These are phyloP conservation scores for Polymixis lichenea DNA, from an alignment of 2,888 invertebrate species.

Conservation along the genomic window DNA sequence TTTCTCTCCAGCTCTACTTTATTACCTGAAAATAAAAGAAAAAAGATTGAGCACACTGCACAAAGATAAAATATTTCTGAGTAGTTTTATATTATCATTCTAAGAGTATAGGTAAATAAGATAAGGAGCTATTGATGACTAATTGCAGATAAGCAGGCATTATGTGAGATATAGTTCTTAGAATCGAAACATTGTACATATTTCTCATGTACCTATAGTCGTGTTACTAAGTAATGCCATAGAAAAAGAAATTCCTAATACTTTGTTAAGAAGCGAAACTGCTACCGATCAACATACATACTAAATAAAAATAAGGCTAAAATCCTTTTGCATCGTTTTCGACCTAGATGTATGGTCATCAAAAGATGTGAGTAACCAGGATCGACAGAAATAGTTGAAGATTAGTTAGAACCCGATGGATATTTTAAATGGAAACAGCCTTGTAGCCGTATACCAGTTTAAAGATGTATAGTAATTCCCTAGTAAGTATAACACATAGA, in stretches of 20 bases:
- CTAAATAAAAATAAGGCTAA: too few relatives aligned
- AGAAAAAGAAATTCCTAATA: background rate
- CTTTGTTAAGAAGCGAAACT: background rate
- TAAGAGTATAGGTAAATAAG: slow-evolving; percentile 41
- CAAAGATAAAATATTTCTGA: slow-evolving; percentile 37
- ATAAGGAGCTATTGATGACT: slow-evolving; percentile 50
- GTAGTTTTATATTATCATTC: slow-evolving; percentile 32
- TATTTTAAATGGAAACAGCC: background rate
- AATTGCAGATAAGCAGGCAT: slow-evolving; percentile 31
- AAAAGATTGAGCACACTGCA: slow-evolving; percentile 25
- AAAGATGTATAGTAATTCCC: background rate
- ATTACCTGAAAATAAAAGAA: slow-evolving; percentile 70
- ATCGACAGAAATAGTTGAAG: too few relatives aligned
- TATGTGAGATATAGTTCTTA: slow-evolving; percentile 15
- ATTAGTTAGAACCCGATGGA: too few relatives aligned
- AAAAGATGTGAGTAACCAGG: too few relatives aligned
- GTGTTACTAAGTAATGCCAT: background rate
- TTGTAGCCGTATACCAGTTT: background rate
- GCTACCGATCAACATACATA: background rate
- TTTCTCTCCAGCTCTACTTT: slow-evolving; percentile 53
- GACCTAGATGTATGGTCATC: too few relatives aligned
- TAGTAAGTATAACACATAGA: too few relatives aligned
- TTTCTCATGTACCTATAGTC: background rate
- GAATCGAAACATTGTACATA: background rate
- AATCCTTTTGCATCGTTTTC: too few relatives aligned